Percentiles rank a stretch among this genome's conserved stretches.
Conservation (phyloP, 2,113 vertebrate genomes). For the Phyllostomus hastatus region DNA sequence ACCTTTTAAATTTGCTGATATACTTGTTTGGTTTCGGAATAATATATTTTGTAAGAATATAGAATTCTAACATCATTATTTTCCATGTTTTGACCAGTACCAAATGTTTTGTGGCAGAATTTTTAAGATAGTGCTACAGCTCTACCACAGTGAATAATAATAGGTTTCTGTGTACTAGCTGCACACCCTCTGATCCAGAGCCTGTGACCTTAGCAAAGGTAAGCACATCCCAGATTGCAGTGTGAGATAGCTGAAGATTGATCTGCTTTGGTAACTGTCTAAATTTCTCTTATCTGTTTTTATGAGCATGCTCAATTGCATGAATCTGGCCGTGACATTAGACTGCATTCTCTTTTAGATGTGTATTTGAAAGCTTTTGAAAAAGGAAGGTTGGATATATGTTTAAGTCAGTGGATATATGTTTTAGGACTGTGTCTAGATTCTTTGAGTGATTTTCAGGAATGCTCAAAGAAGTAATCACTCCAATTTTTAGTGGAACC, state of each 20-base stretch:
- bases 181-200: conserved; percentile 12
- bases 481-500: conserved; percentile 29
- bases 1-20: not conserved
- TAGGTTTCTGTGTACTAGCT: conserved; percentile 57
- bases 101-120: conserved; percentile 48
- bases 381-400: not conserved
- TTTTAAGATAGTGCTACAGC: conserved; percentile 37
- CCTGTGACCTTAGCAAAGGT: conserved; percentile 52
- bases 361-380: not conserved
- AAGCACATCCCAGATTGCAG: conserved; percentile 46
- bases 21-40: conserved; percentile 41
- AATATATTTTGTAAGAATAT: not conserved
- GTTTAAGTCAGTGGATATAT: conserved; percentile 37
- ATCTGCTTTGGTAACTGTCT: conserved; percentile 34
- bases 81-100: conserved; percentile 58
- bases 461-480: conserved; percentile 31
- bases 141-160: conserved; percentile 12
- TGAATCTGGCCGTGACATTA: conserved; percentile 12
- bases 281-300: conserved; percentile 36
- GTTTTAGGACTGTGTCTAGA: not conserved
- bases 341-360: conserved; percentile 21
- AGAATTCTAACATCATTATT: conserved; percentile 41
- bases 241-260: conserved; percentile 47
- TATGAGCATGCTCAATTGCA: conserved; percentile 41
- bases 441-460: conserved; percentile 42